Evolutionary conservation across 2,113 vertebrate species (phyloP), one percentile per base, ranked within the genome.

Genomic region (Myrmophylax atrothorax): DNA sequence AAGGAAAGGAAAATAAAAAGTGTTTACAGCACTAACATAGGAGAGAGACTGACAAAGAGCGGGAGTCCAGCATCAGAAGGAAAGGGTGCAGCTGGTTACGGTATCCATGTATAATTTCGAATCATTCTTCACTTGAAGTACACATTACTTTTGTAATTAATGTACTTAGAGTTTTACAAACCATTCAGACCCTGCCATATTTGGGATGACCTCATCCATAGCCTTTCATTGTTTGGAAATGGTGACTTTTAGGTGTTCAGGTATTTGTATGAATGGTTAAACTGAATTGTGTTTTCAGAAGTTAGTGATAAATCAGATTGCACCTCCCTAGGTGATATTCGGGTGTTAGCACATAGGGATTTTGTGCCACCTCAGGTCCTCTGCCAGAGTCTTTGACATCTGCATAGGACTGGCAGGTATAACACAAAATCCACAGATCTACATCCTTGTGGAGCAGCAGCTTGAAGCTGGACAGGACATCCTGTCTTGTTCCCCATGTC

Each of bases 121-220:
- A 56, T n/a, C 12, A 2, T 70, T 87, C 33, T 77, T 84, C 46
- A 6, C 82, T 46, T 68, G 62, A 47, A 59, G 6, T 35, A 9
- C 20, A 4, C 1, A 3, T 24, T 40, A 16, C 42, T 52, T 58
- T 68, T 38, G 35, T 46, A 64, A 18, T 52, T 23, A 44, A 80
- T 12, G 6, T 44, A 31, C 31, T 22, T 26, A 15, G 0, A 0
- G 46, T 38, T 63, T 72, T 84, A 47, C 66, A n/a, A 53, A 8
- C 50, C 49, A 49, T 44, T 86, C 19, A 25, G 77, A 66, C n/a
- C 17, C 29, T 83, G 44, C 40, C 22, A 0, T 23, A 3, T 56
- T 47, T 6, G 40, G 69, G 49, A 22, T 0, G 0, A 24, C 15
- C 23, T 18, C 22, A 59, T 78, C 46, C 10, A 3, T 44, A 50